Base-by-base conservation (phyloP, 1,140 invertebrate species). In the Drosophila sp. region DNA sequence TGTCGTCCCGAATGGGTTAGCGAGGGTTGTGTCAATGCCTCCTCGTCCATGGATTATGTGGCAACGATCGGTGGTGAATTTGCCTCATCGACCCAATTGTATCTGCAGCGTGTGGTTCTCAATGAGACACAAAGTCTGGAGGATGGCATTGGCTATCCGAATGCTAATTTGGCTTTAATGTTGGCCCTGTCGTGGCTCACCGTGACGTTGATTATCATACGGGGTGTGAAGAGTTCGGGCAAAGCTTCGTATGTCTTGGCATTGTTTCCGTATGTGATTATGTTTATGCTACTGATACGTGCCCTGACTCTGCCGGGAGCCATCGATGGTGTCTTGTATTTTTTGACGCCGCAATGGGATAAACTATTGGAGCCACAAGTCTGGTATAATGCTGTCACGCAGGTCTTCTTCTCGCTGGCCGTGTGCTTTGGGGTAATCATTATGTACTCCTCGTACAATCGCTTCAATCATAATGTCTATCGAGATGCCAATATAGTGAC, bases 181-280 rank as follows among this genome's bases (percentile, higher is more conserved):
- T 93, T 98, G 8, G 92, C 96, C 0, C 11, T 76, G 1, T 76
- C 73, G 30, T 76, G 73, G 73, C 25, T 76, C 0, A 76, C 73
- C 1, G 92, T 94, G 3, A 95, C 96, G 0, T 97, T 97, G 96
- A 65, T 96, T 17, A 92, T 95, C 11, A 95, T 97, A 23, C 96
- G 95, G 78, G 79, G 96, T 30, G 95, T 98, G 0, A 94, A 95
- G 79, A 96, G 95, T 73, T 95, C 95, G 0, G 96, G 96, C 41
- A 96, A 96, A 91, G 95, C 95, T 0, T 94, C 96, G 0, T 98
- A 97, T 85, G 97, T 98, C 87, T 94, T 97, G 0, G 97, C 97
- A 0, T 87, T 97, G 1, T 98, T 98, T 86, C 97, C 97, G 0
- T 98, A 98, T 85, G 93, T 97, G 1, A 94, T 98, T 4, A 94